Evolutionary conservation across 1,140 invertebrate genomes (phyloP).

Genomic region (Gryon sp.): DNA sequence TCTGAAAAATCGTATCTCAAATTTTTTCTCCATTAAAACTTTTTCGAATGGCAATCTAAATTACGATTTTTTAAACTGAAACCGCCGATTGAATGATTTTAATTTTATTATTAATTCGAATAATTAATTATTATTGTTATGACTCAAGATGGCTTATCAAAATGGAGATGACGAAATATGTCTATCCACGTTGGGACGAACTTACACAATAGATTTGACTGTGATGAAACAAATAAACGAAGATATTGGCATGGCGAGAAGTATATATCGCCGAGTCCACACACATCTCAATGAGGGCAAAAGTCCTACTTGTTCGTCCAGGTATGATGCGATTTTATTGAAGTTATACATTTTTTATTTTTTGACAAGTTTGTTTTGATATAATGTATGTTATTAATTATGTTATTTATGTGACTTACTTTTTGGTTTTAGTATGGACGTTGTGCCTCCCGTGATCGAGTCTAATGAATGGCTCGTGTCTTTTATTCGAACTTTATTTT

Average conservation of each 20-base stretch:
- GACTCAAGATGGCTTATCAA: constrained; percentile 90
- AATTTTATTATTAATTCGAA: constrained; percentile 1
- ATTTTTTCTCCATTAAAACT: too few species aligned
- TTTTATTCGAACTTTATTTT: constrained; percentile 94
- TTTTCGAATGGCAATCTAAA: too few species aligned
- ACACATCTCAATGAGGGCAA: constrained; percentile 76
- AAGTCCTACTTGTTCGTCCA: constrained; percentile 75
- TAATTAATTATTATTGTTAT: neutral
- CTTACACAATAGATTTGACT: constrained; percentile 97
- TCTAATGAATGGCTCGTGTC: constrained; percentile 80
- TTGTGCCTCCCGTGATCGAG: constrained; percentile 77
- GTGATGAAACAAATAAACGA: constrained; percentile 99
- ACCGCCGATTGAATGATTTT: too few species aligned
- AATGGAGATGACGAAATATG: constrained; percentile 97
- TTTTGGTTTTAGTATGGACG: constrained; percentile 73
- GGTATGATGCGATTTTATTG: constrained; percentile 33
- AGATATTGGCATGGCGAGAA: constrained; percentile 94
- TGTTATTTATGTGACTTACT: constrained; percentile 13
- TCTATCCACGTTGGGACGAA: constrained; percentile 92
- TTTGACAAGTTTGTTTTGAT: neutral
- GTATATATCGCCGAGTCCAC: constrained; percentile 88
- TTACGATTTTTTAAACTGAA: too few species aligned
- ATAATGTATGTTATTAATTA: constrained; percentile 4
- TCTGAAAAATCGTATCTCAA: too few species aligned
- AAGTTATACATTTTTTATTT: neutral